Conservation (phyloP, 2,797 vertebrate species). For the Chiloscyllium punctatum region DNA sequence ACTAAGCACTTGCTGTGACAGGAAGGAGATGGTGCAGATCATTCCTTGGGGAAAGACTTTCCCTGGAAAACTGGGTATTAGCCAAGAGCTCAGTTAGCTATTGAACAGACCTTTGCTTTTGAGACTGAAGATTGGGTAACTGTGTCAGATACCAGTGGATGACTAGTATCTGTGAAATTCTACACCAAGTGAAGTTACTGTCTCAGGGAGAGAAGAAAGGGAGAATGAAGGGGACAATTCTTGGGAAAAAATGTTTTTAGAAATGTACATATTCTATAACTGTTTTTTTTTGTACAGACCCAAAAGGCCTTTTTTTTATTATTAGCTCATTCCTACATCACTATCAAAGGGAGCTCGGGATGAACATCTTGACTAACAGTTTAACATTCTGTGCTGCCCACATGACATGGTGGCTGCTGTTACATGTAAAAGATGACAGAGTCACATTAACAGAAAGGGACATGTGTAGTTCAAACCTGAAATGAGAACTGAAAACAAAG, state of each 20-base stretch:
- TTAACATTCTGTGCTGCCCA: not conserved
- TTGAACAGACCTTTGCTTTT: not conserved
- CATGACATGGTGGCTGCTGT: constrained; percentile 11
- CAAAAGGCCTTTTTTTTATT: not conserved
- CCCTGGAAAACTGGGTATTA: not conserved
- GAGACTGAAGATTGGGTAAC: not conserved
- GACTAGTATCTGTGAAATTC: not conserved
- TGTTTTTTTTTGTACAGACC: not conserved
- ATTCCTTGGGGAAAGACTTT: not conserved
- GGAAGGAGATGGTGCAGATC: not conserved
- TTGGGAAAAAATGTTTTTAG: not conserved
- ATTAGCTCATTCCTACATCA: not conserved
- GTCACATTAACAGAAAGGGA: not conserved
- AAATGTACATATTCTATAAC: not conserved
- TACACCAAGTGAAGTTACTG: not conserved
- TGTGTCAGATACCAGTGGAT: not conserved
- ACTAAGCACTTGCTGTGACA: no score
- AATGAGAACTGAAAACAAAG: constrained; percentile 29
- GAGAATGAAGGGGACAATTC: not conserved
- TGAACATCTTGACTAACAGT: constrained; percentile 32
- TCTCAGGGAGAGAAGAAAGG: not conserved
- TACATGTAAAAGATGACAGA: constrained; percentile 28
- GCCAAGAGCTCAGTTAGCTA: not conserved
- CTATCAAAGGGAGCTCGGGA: not conserved
- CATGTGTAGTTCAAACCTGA: constrained; percentile 2